Conservation (phyloP, 2,797 vertebrate genomes). For the Trichosurus vulpecula region DNA sequence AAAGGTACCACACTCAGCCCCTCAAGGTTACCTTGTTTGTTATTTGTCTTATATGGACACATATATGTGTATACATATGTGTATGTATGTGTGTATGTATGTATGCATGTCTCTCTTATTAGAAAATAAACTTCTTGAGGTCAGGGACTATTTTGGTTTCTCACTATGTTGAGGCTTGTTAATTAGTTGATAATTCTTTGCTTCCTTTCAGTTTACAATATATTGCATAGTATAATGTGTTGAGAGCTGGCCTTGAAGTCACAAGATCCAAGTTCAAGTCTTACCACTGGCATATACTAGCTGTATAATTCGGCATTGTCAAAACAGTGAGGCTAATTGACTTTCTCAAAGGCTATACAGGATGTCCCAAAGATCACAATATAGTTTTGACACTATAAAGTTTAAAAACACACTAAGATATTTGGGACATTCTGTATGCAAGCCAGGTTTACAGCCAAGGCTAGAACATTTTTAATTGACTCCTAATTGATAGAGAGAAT, state of each 20-base stretch:
- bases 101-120: neutral
- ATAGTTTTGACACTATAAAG: neutral
- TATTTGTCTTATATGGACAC: neutral
- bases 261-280: neutral
- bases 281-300: neutral
- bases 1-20: neutral
- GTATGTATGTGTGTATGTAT: too few species aligned
- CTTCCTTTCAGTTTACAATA: neutral
- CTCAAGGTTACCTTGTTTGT: neutral
- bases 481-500: neutral
- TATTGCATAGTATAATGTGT: neutral
- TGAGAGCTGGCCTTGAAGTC: neutral
- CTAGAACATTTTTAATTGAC: neutral
- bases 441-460: neutral
- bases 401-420: neutral
- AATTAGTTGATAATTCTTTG: neutral
- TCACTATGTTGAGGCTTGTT: neutral
- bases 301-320: neutral
- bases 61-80: too few species aligned
- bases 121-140: neutral
- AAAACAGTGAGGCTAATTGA: neutral
- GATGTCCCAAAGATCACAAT: neutral
- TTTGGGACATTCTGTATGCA: too few species aligned
- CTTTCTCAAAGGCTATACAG: neutral
- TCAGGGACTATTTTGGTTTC: neutral